Evolutionary conservation across 2,888 invertebrate genomes (phyloP), one percentile per base, ranked within the genome.

Genomic region (Noctua janthina): DNA sequence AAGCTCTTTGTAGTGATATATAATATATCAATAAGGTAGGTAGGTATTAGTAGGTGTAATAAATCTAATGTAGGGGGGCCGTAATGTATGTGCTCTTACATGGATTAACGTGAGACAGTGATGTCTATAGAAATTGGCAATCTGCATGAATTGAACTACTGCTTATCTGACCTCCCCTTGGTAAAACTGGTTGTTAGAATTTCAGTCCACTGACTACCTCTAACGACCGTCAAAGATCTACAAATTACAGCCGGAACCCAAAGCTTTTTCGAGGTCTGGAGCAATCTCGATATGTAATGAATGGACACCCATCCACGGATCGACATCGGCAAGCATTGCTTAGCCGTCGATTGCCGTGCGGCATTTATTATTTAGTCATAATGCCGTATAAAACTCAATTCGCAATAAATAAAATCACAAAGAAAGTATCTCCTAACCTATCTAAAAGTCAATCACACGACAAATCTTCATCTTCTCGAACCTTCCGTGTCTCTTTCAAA

Each of bases 391-490:
- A 76, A 49, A 7, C 1, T 11, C 23, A 49, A 51, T 49, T 78
- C 35, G 5, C 46, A 66, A 49, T 56, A 79, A 81, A 81, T 69
- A 29, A 69, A 69, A 59, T 59, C 49, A 74, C 49, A 13, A n/a
- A 76, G 62, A 64, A 79, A 71, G 35, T 74, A 43, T 13, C 54
- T 46, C 11, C 54, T 46, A 54, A 54, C 39, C 54, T 54, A 67
- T 54, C 59, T 64, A 62, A 75, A 78, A 75, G 81, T 77, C 72
- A 73, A 85, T 81, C 74, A 69, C 59, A 71, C 35, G 71, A 54
- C 71, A 51, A 74, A 86, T 86, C 83, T 80, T 75, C 72, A 86
- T 86, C 83, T 80, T 75, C 72, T 10, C 39, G 39, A 87, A 68
- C 73, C 75, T 67, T 70, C 77, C 78, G 71, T 76, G 76, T 79